phyloP scores from a whole-genome alignment of 2,113 vertebrate genomes.

The Sarotherodon lohbergeri region DNA sequence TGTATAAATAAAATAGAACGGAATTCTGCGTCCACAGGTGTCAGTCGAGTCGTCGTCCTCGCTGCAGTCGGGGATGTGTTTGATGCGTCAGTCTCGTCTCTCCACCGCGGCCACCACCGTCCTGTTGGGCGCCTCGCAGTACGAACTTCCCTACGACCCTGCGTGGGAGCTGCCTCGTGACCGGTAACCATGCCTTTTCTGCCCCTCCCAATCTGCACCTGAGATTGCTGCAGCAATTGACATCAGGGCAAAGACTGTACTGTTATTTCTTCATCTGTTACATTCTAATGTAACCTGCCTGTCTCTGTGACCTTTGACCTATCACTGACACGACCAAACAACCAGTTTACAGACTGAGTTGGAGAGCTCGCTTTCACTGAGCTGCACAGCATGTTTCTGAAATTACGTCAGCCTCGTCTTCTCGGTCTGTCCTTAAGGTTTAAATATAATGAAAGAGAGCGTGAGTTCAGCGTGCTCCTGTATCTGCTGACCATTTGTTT shows the following conservation, averaged over 20 bases:
- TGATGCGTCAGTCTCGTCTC: conserved; percentile 80
- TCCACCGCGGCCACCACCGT: conserved; percentile 81
- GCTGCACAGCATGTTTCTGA: not conserved
- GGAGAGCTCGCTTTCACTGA: not conserved
- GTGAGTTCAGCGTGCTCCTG: not conserved
- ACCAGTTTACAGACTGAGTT: not conserved
- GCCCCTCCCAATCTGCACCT: not conserved
- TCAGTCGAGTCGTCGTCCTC: conserved; percentile 86
- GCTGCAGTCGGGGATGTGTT: conserved; percentile 81
- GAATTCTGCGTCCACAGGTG: conserved; percentile 69
- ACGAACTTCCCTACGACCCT: conserved; percentile 85
- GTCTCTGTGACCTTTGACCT: not conserved
- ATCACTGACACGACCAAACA: not conserved
- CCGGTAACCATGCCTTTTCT: conserved; percentile 60
- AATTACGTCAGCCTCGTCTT: not conserved
- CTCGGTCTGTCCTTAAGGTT: not conserved
- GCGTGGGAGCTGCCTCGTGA: conserved; percentile 87
- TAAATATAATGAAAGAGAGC: not conserved
- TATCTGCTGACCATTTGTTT: not conserved
- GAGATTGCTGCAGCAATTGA: not conserved
- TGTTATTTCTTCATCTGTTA: not conserved
- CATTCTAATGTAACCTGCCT: not conserved
- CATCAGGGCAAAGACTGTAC: not conserved
- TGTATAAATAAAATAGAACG: not conserved
- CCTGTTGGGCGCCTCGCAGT: conserved; percentile 83